Percentiles rank a stretch among this genome's conserved stretches.
These are phyloP conservation scores for Florisuga fusca DNA, from an alignment of 2,797 vertebrate genomes.

Conservation along the genomic window DNA sequence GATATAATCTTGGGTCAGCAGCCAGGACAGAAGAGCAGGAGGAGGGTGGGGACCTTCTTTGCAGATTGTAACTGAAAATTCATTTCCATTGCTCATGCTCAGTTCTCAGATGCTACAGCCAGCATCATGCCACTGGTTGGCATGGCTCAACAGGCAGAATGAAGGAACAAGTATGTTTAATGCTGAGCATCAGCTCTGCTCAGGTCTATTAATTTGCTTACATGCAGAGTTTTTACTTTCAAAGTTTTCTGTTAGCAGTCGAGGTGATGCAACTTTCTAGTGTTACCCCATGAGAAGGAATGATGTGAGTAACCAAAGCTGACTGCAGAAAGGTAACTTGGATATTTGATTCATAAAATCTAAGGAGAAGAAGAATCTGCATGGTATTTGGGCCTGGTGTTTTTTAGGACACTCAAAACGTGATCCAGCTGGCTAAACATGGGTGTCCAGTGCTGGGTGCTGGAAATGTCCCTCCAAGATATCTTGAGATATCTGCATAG, in stretches of 20 bases:
- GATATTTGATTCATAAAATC: background rate
- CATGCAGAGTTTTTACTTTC: background rate
- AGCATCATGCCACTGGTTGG: background rate
- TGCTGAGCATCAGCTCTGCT: background rate
- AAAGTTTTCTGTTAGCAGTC: background rate
- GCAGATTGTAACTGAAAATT: background rate
- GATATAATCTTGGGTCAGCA: background rate
- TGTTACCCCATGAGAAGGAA: background rate
- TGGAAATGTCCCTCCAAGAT: background rate
- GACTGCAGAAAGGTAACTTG: background rate
- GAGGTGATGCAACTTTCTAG: background rate
- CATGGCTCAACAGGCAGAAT: background rate
- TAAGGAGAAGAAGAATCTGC: background rate
- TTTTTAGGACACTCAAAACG: background rate
- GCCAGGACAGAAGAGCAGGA: background rate
- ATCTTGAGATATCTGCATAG: background rate
- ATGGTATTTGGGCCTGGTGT: background rate
- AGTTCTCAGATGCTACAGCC: background rate
- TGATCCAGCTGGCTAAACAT: background rate
- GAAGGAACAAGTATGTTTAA: background rate
- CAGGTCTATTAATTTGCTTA: background rate
- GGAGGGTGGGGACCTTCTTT: background rate
- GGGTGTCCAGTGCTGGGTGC: accelerated
- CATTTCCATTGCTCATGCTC: background rate
- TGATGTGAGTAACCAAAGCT: background rate